These are phyloP conservation scores for Nymphalis io DNA, from an alignment of 1,140 invertebrate genomes.

Conservation along the genomic window DNA sequence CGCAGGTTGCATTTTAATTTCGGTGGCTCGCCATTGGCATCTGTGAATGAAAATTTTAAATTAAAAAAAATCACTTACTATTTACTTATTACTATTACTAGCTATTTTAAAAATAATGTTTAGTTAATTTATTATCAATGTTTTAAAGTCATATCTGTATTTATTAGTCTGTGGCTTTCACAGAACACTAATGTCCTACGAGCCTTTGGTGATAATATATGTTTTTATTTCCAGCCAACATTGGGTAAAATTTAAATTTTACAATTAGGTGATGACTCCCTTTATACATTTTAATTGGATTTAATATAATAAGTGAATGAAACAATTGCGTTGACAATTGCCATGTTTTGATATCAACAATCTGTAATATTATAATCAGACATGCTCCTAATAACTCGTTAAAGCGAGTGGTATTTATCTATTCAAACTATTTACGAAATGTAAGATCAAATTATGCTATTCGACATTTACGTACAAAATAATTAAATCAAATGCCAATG, in stretches of 20 bases:
- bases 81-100: no score
- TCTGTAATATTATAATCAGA: neutral
- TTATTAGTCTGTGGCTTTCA: no score
- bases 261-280: no score
- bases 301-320: neutral
- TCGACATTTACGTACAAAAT: no score
- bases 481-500: no score
- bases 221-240: no score
- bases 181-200: no score
- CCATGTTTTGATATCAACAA: slow-evolving; percentile 3
- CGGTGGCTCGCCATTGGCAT: slow-evolving; percentile 86
- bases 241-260: no score
- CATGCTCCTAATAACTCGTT: neutral
- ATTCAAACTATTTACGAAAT: neutral
- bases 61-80: neutral
- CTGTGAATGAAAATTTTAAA: slow-evolving; percentile 61
- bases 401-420: neutral
- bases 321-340: neutral
- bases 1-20: slow-evolving; percentile 96
- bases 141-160: no score
- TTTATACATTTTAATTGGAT: neutral
- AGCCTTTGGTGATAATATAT: no score
- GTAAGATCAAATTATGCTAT: neutral
- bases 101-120: no score
- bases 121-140: no score